Evolutionary conservation across 2,113 vertebrate genomes (phyloP).

Genomic region (Barnardius zonarius): DNA sequence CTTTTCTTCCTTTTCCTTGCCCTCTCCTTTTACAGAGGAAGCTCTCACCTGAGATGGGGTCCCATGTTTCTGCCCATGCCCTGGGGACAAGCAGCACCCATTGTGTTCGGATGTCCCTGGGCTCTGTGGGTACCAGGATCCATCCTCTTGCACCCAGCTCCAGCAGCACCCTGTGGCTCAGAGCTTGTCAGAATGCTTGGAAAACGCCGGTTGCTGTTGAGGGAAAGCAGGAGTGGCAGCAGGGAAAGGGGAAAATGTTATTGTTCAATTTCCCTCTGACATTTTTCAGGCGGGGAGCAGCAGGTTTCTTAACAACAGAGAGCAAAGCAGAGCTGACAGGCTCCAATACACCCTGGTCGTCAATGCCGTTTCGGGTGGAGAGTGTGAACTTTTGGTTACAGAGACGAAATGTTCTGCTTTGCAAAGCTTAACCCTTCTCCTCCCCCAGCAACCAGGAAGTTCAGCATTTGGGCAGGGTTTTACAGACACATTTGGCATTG

Average conservation of each 20-base stretch:
- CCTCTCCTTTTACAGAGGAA: neutral
- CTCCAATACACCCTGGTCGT: neutral
- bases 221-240: slow-evolving; percentile 1
- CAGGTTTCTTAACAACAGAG: neutral
- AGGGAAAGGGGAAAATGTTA: neutral
- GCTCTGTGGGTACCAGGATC: neutral
- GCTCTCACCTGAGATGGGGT: neutral
- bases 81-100: neutral
- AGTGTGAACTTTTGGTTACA: neutral
- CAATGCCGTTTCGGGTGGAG: neutral
- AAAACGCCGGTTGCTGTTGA: neutral
- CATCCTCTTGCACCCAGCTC: accelerated
- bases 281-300: neutral
- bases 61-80: neutral
- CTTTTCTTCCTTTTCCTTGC: neutral
- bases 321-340: slow-evolving; percentile 29
- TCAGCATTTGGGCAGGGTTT: neutral
- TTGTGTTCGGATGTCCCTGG: no score
- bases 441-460: neutral
- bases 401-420: neutral
- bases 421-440: neutral
- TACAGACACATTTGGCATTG: neutral
- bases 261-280: slow-evolving; percentile 39
- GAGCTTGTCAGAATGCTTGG: neutral
- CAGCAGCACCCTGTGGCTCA: neutral